phyloP scores from a whole-genome alignment of 2,888 invertebrate genomes.

The Macropis europaea region DNA sequence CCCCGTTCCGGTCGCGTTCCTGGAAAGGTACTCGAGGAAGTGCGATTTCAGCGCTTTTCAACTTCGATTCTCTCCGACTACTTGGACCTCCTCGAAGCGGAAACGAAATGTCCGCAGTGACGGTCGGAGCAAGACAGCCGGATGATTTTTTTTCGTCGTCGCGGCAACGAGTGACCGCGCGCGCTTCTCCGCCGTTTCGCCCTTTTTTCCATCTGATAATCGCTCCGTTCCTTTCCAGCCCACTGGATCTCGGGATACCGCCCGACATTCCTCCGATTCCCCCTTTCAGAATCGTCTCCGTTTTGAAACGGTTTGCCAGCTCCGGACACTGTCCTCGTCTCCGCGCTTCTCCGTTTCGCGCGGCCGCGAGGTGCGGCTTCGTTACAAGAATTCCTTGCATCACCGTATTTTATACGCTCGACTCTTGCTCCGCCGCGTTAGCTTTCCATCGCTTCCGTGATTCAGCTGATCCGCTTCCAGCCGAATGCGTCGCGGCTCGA shows the following conservation, averaged over 20 bases:
- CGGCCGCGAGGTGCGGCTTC: conserved; percentile 25
- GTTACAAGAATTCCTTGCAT: conserved; percentile 45
- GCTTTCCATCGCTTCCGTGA: conserved; percentile 41
- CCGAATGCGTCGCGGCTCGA: conserved; percentile 11
- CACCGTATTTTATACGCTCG: conserved; percentile 43
- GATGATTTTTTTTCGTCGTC: conserved; percentile 2
- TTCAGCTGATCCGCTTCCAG: conserved; percentile 35
- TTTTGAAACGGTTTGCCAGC: neutral
- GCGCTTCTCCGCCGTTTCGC: neutral
- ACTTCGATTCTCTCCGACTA: conserved; percentile 33
- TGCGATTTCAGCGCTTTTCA: conserved; percentile 63
- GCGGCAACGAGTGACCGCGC: conserved; percentile 8
- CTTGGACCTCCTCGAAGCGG: conserved; percentile 45
- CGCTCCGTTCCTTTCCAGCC: neutral
- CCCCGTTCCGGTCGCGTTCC: conserved; percentile 17
- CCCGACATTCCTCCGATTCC: too few relatives aligned
- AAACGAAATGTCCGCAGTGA: conserved; percentile 55
- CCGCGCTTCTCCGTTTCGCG: neutral
- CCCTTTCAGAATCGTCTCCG: neutral
- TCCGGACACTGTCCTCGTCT: too few relatives aligned
- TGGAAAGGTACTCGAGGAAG: conserved; percentile 50
- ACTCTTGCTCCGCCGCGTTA: conserved; percentile 28
- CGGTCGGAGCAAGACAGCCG: conserved; percentile 5
- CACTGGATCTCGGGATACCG: too few relatives aligned
- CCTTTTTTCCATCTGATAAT: neutral